A percentile compares a stretch with the other conserved stretches of the same genome.
phyloP scores from a whole-genome alignment of 2,797 vertebrate species.

The Neosilurus mollespiculum region DNA sequence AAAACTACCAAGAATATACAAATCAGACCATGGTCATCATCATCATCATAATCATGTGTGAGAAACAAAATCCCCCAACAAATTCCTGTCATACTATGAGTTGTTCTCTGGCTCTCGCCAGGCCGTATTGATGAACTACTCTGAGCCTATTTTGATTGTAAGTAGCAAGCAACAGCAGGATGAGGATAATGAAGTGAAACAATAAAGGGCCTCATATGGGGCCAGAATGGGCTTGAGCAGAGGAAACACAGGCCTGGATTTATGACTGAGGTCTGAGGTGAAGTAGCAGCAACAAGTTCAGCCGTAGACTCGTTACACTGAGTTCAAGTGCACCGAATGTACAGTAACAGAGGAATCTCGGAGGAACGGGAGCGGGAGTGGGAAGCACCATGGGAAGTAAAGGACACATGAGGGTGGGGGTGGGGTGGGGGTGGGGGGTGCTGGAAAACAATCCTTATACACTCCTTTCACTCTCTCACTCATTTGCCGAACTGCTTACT shows the following conservation, averaged over 20 bases:
- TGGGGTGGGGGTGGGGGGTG: too few relatives aligned
- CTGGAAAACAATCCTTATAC: slow-evolving; percentile 17
- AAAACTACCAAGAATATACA: background rate
- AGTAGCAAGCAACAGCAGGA: slow-evolving; percentile 45
- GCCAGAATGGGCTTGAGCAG: slow-evolving; percentile 39
- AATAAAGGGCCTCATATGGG: slow-evolving; percentile 53
- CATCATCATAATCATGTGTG: background rate
- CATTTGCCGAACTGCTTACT: too few relatives aligned
- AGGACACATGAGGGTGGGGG: slow-evolving; percentile 18
- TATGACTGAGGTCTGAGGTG: slow-evolving; percentile 52
- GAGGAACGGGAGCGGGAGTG: background rate
- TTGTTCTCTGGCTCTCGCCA: background rate
- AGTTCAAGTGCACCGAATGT: slow-evolving; percentile 30
- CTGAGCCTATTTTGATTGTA: slow-evolving; percentile 48
- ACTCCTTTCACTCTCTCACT: background rate
- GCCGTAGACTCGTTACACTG: slow-evolving; percentile 32
- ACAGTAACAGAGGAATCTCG: slow-evolving; percentile 18
- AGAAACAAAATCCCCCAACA: background rate
- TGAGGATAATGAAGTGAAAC: slow-evolving; percentile 50
- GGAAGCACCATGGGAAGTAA: slow-evolving; percentile 17
- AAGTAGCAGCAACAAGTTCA: slow-evolving; percentile 49
- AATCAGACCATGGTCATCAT: background rate
- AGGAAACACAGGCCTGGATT: slow-evolving; percentile 53
- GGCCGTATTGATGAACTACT: slow-evolving; percentile 25
- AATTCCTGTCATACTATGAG: background rate